Base-by-base conservation (phyloP, 2,113 vertebrate genomes). In the Hippopotamus amphibius region DNA sequence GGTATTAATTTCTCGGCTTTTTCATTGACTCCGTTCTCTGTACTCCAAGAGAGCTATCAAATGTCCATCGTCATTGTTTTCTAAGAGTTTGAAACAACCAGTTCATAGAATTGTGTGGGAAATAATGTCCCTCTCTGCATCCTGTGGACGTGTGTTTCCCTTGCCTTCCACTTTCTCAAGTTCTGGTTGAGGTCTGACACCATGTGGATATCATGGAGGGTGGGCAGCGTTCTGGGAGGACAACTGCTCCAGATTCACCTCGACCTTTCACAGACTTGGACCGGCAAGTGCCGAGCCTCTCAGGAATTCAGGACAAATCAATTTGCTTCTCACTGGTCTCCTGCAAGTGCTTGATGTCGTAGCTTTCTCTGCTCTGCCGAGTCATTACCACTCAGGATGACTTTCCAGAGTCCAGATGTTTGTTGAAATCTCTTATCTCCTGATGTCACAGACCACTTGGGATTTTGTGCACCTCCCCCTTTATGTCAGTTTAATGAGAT, bases 341-440 rank as follows among this genome's bases (percentile, higher is more conserved):
- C 68, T 7, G 69, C 69, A 59, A 82, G 30, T 1, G 15, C 46
- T 74, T 66, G 9, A 15, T 33, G 46, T 17, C 7, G 66, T 16
- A 21, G 21, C 48, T 63, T 68, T 55, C 53, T 28, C 41, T 41
- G 7, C 50, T 90, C 57, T 85, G 69, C 76, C 88, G 80, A 88
- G 68, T 88, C 80, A 61, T 61, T 37, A 10, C 77, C 43, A 0
- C 65, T 43, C 69, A 55, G 4, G 10, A 57, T 33, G 72, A 50
- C 92, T 65, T 89, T 57, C 57, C 79, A 43, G 76, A 74, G 12
- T 37, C 88, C 76, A 66, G 83, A 30, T 37, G 41, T 26, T 46
- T 84, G 59, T 19, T 65, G 96, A 85, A 37, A 76, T 84, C 80
- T 65, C 94, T 33, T 55, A 48, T 88, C 48, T 97, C 41, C n/a